Evolutionary conservation across 1,140 invertebrate species (phyloP).

Genomic region (Sogatella furcifera): DNA sequence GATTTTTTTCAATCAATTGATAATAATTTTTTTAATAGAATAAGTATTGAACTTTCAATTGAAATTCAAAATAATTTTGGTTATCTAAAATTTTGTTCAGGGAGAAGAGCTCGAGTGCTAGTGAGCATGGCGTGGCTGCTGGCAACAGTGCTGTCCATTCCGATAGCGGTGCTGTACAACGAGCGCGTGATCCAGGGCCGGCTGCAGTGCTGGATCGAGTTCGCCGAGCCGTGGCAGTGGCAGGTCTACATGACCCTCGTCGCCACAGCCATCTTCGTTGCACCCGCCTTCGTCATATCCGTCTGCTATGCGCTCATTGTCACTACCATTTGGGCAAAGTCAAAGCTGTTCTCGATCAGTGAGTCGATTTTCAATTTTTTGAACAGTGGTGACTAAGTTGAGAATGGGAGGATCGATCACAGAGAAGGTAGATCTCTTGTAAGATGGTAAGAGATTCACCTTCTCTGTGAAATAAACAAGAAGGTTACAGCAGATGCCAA

Average conservation of each 20-base stretch:
- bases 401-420: too few relatives aligned
- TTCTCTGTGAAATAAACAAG: too few relatives aligned
- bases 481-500: too few relatives aligned
- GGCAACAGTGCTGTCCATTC: slow-evolving; percentile 71
- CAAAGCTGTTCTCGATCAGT: slow-evolving; percentile 39
- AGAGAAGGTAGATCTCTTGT: too few relatives aligned
- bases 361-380: background rate
- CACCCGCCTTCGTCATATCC: slow-evolving; percentile 82
- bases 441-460: too few relatives aligned
- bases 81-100: too few relatives aligned
- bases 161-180: slow-evolving; percentile 71
- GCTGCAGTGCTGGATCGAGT: slow-evolving; percentile 84
- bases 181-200: slow-evolving; percentile 62
- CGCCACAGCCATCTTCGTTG: slow-evolving; percentile 69
- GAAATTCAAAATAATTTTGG: too few relatives aligned
- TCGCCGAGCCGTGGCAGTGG: slow-evolving; percentile 64
- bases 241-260: slow-evolving; percentile 82
- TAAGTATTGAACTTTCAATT: too few relatives aligned
- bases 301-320: slow-evolving; percentile 88
- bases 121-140: slow-evolving; percentile 72
- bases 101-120: slow-evolving; percentile 67
- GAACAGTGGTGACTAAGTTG: too few relatives aligned
- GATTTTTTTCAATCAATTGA: too few relatives aligned
- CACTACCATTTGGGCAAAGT: slow-evolving; percentile 83
- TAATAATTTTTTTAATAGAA: too few relatives aligned